Base-by-base conservation (phyloP, 2,888 invertebrate species). In the Watsonalla binaria region DNA sequence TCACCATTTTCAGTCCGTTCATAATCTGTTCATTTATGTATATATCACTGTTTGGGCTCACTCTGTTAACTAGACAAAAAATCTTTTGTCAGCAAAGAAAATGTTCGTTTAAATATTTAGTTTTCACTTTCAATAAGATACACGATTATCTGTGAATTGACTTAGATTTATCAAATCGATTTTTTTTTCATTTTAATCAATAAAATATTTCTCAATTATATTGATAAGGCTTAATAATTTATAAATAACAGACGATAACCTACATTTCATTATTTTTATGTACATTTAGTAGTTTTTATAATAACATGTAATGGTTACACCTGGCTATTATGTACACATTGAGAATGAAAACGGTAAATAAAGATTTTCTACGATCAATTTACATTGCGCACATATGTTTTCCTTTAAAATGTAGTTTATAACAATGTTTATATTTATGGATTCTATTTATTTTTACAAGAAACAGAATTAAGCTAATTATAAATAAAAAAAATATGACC, bases 51-150 rank as follows among this genome's bases (percentile, higher is more conserved):
- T 57, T 54, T 55, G 58, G 11, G 55, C 65, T 70, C 75, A 76
- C 75, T 83, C 82, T 84, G 83, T 85, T 73, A 57, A 80, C 81
- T 66, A 66, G 72, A 78, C 84, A 84, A 89, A 86, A 57, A 56
- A 47, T 63, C 68, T 78, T 75, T 88, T 84, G 82, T 76, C 81
- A 76, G 79, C 58, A 76, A 86, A 86, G 86, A 83, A 76, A 24
- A 60, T 64, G 70, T 74, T 78, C 70, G 70, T 61, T 57, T 37
- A 4, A 61, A 63, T 56, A 51, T 61, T 61, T 63, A 66, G 64
- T 61, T 59, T 66, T 63, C 65, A 67, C 63, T 64, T 65, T 68
- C 59, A 70, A 65, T 59, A 57, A 63, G 65, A 60, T 60, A 9
- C 9, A 42, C 58, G 59, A 61, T 64, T 59, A 63, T 63, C 74